phyloP scores from a whole-genome alignment of 2,113 vertebrate genomes.

The Apaloderma vittatum region DNA sequence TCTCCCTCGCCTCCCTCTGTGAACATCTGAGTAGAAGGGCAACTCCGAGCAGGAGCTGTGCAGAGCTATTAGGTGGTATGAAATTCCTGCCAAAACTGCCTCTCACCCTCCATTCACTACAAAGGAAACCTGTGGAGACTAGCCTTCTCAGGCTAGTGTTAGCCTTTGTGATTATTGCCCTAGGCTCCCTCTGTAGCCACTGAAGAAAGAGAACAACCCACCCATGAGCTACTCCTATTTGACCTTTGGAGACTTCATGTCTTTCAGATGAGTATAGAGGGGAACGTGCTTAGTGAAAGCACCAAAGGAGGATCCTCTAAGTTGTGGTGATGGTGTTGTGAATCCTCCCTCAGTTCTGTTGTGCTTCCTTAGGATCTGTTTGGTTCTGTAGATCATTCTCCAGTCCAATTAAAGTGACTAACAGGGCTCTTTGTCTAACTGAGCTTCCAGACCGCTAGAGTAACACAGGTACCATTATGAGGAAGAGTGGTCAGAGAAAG shows the following conservation, averaged over 20 bases:
- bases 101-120: neutral
- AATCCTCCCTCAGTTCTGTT: neutral
- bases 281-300: neutral
- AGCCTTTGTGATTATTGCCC: neutral
- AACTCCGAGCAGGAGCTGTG: neutral
- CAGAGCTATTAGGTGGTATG: neutral
- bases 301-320: neutral
- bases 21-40: neutral
- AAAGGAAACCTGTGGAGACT: neutral
- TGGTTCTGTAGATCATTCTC: neutral
- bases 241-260: neutral
- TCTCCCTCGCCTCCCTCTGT: neutral
- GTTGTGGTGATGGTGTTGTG: neutral
- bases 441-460: neutral
- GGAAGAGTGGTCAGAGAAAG: neutral
- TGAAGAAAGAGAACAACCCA: neutral
- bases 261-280: neutral
- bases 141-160: neutral
- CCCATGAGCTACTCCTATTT: neutral
- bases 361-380: neutral
- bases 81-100: slow-evolving; percentile 24
- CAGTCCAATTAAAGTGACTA: neutral
- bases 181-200: accelerated
- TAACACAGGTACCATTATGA: neutral
- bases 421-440: neutral